Conservation (phyloP, 2,797 vertebrate species). For the Pachyuromys duprasi region DNA sequence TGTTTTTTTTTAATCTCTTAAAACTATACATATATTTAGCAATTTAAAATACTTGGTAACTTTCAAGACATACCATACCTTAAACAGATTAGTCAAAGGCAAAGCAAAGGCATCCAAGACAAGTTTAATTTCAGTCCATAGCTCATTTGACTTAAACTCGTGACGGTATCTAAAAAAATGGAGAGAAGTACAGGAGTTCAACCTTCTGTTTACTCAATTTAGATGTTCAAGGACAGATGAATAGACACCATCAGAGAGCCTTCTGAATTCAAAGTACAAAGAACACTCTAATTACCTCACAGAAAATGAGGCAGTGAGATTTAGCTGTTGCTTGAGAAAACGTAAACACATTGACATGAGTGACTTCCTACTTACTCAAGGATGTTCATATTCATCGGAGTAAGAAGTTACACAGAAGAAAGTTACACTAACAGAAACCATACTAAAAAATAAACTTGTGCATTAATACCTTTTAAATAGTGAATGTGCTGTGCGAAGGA, state of each 20-base stretch:
- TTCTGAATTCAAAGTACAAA: constrained; percentile 52
- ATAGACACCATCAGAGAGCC: neutral
- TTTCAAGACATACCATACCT: constrained; percentile 89
- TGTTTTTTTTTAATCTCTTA: neutral
- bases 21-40: constrained; percentile 49
- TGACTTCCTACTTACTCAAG: neutral
- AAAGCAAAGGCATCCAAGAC: constrained; percentile 97
- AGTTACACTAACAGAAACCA: constrained; percentile 4
- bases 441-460: neutral
- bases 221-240: neutral
- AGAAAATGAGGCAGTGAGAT: neutral
- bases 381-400: neutral
- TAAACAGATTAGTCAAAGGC: constrained; percentile 97
- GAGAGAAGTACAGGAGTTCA: constrained; percentile 51
- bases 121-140: constrained; percentile 99
- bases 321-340: neutral
- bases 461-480: constrained; percentile 95
- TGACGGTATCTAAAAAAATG: constrained; percentile 94
- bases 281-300: neutral
- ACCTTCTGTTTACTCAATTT: constrained; percentile 23
- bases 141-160: constrained; percentile 99
- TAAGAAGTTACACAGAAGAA: constrained; percentile 35
- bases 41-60: constrained; percentile 38
- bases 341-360: neutral
- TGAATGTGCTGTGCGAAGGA: constrained; percentile 97